Percentiles rank a stretch among this genome's conserved stretches.
phyloP scores from a whole-genome alignment of 2,888 invertebrate genomes.

The Orchestes rusci region DNA sequence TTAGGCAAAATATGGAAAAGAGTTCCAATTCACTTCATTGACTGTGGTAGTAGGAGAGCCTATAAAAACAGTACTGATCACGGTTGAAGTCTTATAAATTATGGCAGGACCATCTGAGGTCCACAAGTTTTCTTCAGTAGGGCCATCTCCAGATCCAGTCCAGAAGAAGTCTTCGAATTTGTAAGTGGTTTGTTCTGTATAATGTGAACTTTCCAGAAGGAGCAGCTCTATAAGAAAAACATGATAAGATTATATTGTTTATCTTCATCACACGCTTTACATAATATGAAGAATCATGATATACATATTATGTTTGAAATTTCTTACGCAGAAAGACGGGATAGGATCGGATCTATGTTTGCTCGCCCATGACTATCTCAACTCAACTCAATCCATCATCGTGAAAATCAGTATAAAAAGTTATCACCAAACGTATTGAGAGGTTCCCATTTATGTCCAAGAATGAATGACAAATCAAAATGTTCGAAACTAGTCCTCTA shows the following conservation, averaged over 20 bases:
- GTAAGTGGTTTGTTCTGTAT: conserved; percentile 38
- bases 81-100: conserved; percentile 59
- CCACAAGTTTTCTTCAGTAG: conserved; percentile 43
- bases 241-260: background rate
- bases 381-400: too few species aligned
- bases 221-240: conserved; percentile 32
- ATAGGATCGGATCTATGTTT: too few species aligned
- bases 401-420: too few species aligned
- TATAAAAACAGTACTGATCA: conserved; percentile 63
- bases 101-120: conserved; percentile 49
- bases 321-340: too few species aligned
- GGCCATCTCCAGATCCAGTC: conserved; percentile 80
- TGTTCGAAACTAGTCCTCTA: too few species aligned
- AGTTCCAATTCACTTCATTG: conserved; percentile 24
- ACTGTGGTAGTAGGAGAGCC: conserved; percentile 37
- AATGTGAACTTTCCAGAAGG: conserved; percentile 33
- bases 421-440: too few species aligned
- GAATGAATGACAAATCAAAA: too few species aligned
- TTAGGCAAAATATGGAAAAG: background rate
- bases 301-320: background rate
- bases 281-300: too few species aligned
- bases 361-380: too few species aligned
- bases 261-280: too few species aligned
- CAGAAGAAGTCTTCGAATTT: conserved; percentile 82
- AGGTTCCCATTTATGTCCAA: too few species aligned